Conservation (phyloP, 2,888 invertebrate genomes). For the Leuctra nigra region DNA sequence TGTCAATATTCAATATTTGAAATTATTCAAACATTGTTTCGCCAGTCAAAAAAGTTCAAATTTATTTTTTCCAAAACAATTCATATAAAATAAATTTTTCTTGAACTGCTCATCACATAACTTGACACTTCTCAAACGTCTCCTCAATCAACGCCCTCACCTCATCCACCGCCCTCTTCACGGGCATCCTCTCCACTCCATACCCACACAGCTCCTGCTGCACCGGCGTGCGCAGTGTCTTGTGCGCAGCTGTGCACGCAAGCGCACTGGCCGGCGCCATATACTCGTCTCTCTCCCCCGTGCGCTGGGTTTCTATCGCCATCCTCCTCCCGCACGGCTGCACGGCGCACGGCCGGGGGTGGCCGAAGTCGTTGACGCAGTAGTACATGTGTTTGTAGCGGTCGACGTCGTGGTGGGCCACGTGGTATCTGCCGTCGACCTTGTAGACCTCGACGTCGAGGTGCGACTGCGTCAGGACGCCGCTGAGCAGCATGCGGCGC, state of each 20-base stretch:
- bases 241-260: background rate
- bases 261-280: too few species aligned
- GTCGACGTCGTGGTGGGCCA: slow-evolving; percentile 41
- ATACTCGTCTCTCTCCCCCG: too few species aligned
- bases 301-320: background rate
- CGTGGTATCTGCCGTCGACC: slow-evolving; percentile 38
- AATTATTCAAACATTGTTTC: too few species aligned
- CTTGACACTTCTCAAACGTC: too few species aligned
- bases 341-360: slow-evolving; percentile 20
- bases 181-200: too few species aligned
- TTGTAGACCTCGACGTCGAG: slow-evolving; percentile 43
- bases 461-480: slow-evolving; percentile 40
- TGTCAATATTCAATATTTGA: too few species aligned
- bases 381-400: slow-evolving; percentile 51
- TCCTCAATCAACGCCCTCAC: too few species aligned
- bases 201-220: background rate
- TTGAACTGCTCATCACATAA: too few species aligned
- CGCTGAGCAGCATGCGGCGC: slow-evolving; percentile 39
- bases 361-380: slow-evolving; percentile 44
- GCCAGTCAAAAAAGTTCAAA: too few species aligned
- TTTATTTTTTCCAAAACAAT: too few species aligned
- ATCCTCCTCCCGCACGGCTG: background rate
- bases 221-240: background rate
- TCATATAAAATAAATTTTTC: too few species aligned
- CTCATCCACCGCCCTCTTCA: too few species aligned